A percentile compares a stretch with the other conserved stretches of the same genome.
Conservation (phyloP, 2,888 invertebrate genomes). For the Lepidochitona cinerea region DNA sequence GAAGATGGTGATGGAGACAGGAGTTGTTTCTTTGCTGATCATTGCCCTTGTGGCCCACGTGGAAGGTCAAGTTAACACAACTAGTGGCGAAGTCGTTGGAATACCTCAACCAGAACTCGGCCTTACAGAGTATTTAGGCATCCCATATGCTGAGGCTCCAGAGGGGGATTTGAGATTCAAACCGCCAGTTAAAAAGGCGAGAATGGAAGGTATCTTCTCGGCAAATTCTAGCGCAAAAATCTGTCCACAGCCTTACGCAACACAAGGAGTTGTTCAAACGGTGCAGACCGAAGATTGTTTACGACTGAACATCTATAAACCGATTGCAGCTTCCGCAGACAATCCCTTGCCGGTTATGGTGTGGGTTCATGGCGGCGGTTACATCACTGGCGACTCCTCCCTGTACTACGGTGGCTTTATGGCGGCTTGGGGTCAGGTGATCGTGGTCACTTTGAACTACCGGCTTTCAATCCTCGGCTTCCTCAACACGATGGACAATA, state of each 20-base stretch:
- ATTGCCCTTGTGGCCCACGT: no score
- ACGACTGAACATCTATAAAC: neutral
- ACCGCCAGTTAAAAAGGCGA: neutral
- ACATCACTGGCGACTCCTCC: neutral
- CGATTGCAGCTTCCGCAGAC: neutral
- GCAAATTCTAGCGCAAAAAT: neutral
- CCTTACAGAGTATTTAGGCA: neutral
- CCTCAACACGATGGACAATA: neutral
- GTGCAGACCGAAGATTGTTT: neutral
- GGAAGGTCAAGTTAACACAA: neutral
- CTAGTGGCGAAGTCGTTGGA: neutral
- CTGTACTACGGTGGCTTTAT: neutral
- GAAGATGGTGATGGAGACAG: no score
- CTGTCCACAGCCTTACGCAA: neutral
- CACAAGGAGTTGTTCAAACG: neutral
- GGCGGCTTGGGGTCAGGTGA: neutral
- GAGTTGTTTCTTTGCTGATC: no score
- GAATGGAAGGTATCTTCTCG: neutral
- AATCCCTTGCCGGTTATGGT: neutral
- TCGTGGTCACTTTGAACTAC: slow-evolving; percentile 2
- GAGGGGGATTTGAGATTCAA: neutral
- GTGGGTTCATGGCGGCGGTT: neutral
- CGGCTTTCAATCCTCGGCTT: neutral
- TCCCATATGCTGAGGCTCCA: slow-evolving; percentile 6
- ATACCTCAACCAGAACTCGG: neutral